A percentile compares a stretch with the other conserved stretches of the same genome.
These are phyloP conservation scores for Carassius gibelio DNA, from an alignment of 2,113 vertebrate species.

Conservation along the genomic window DNA sequence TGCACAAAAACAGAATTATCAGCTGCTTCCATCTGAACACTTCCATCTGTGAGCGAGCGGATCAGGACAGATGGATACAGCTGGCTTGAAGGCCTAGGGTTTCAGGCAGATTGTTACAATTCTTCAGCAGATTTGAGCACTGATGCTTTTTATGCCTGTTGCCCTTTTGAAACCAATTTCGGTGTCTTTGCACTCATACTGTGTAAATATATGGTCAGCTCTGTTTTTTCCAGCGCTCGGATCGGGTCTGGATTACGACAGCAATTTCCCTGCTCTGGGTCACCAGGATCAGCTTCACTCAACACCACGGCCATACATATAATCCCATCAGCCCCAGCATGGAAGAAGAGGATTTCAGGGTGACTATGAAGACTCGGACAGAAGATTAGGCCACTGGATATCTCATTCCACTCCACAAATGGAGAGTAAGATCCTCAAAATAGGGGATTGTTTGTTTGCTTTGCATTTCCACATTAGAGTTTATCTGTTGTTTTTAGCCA, in stretches of 20 bases:
- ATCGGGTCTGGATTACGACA: constrained; percentile 14
- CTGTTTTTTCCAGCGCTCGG: not conserved
- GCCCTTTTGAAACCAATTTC: constrained; percentile 39
- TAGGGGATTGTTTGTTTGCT: not conserved
- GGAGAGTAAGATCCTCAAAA: not conserved
- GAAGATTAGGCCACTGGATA: constrained; percentile 8
- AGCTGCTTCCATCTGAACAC: not conserved
- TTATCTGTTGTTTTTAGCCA: not conserved
- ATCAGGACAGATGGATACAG: constrained; percentile 4
- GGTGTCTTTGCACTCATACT: not conserved
- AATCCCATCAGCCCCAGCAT: constrained; percentile 25
- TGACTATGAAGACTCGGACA: not conserved
- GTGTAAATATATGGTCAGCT: not conserved
- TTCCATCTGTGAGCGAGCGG: not conserved
- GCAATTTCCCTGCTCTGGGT: constrained; percentile 22
- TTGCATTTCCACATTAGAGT: not conserved
- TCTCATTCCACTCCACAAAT: not conserved
- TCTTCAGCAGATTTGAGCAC: constrained; percentile 7
- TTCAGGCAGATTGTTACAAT: constrained; percentile 41
- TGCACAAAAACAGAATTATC: not conserved
- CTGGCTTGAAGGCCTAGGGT: not conserved
- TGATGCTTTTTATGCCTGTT: constrained; percentile 9
- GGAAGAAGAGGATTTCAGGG: constrained; percentile 36
- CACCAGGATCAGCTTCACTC: constrained; percentile 5
- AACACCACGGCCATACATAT: constrained; percentile 23